Conservation (phyloP, 1,140 invertebrate genomes). For the Cepaea nemoralis region DNA sequence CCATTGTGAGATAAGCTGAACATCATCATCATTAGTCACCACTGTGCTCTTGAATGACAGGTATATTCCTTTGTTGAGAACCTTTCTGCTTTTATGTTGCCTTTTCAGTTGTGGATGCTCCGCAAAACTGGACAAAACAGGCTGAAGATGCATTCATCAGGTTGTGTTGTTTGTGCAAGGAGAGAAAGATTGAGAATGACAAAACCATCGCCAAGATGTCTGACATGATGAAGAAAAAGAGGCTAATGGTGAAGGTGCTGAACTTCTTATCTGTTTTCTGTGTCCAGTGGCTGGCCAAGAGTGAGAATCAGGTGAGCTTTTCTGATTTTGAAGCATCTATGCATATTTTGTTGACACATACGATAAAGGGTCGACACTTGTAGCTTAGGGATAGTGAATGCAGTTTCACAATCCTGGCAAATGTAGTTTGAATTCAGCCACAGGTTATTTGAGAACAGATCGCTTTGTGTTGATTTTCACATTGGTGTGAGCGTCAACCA, state of each 20-base stretch:
- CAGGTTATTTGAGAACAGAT: too few species aligned
- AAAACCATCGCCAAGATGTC: not conserved
- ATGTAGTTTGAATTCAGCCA: too few species aligned
- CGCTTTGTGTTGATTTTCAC: too few species aligned
- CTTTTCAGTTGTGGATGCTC: slow-evolving; percentile 35
- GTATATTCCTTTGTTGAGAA: too few species aligned
- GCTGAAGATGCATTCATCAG: slow-evolving; percentile 5
- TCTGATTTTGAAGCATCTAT: not conserved
- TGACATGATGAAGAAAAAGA: not conserved
- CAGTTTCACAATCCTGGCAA: too few species aligned
- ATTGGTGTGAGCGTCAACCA: too few species aligned
- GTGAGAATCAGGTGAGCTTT: slow-evolving; percentile 14
- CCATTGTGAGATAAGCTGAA: too few species aligned
- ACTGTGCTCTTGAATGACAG: too few species aligned
- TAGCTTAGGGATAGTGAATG: too few species aligned
- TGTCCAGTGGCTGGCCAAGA: slow-evolving; percentile 32
- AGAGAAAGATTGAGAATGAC: not conserved
- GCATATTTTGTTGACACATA: too few species aligned
- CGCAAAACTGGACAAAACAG: slow-evolving; percentile 27
- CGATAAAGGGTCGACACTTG: too few species aligned
- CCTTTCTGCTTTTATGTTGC: not conserved
- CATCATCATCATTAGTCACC: too few species aligned
- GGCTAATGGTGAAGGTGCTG: slow-evolving; percentile 26
- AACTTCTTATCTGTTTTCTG: slow-evolving; percentile 32
- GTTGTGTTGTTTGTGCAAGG: slow-evolving; percentile 19